Base-by-base conservation (phyloP, 2,797 vertebrate genomes). In the Paedocypris micromegethes region DNA sequence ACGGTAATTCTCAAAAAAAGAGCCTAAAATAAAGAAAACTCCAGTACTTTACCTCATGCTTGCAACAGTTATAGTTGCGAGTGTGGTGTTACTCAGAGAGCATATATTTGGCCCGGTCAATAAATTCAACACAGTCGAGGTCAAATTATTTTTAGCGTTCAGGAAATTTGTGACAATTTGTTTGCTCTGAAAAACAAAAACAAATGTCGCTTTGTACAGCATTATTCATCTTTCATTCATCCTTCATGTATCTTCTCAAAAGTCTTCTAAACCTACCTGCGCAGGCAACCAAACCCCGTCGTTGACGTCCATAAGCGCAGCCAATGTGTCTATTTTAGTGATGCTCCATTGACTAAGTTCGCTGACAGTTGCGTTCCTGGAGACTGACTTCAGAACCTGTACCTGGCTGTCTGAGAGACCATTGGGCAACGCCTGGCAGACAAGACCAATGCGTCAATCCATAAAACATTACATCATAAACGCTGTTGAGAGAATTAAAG, bases 291-390 rank as follows among this genome's bases (percentile, higher is more conserved):
- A 78, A 6, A 37, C 45, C 2, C 78, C 78, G 53, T 75, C 52
- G 2, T 43, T 45, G 0, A 55, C 3, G 8, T 64, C 42, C 73
- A 78, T 78, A 48, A 80, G 38, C 23, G 71, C 65, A 39, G 68
- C 65, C 51, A 77, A 56, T 4, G 75, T 74, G 56, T 79, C 78
- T 0, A 23, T 0, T 39, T 47, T 65, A 40, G 73, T 77, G 75
- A 79, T 73, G 66, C 48, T 79, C 77, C 77, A 79, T 49, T 58
- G 72, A 9, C 8, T 68, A 2, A 79, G 68, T 8, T 79, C 63
- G 4, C 46, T 44, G 3, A 42, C 4, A n/a, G 72, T 57, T 7
- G 75, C 75, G 3, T 4, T 58, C 9, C 70, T 73, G n/a, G 75
- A 77, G 5, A 77, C 64, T 1, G 70, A 53, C 39, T 67, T 72